Base-by-base conservation (phyloP, 1,140 invertebrate species). In the Phocides pigmalion region DNA sequence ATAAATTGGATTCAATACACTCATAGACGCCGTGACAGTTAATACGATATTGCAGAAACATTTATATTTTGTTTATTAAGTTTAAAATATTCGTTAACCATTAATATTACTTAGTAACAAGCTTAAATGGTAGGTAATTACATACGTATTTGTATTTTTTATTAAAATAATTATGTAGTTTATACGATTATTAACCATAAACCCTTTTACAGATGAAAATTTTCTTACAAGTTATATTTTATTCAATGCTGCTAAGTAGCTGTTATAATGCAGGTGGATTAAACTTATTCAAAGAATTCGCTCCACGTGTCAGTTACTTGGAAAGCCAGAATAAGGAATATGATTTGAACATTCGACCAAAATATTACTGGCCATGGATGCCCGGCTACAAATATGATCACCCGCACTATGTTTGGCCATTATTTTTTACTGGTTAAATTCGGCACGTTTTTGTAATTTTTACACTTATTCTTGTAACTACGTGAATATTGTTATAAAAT, bases 351-450 rank as follows among this genome's bases (percentile, higher is more conserved):
- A 56, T 22, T n/a, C 15, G 14, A 8, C 25, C 46, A 4, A 70
- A 65, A 58, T 59, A 66, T 47, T 70, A 75, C 44, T 87, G 84
- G 84, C 82, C 82, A 0, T 85, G 76, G 72, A 5, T 69, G 35
- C 72, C 84, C 8, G 84, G 72, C 0, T 82, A 83, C 39, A 53
- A 61, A 19, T 59, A 62, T 2, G 66, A 81, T 28, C 25, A 67
- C 19, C 61, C 67, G 4, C 68, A 72, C 8, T 64, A 79, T 32
- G 37, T 72, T 1, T 69, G 65, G 68, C 79, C 83, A 4, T 35
- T 82, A n/a, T 78, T 56, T 62, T 77, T 83, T 32, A 69, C 56
- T 51, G 71, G 71, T 22, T 72, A 68, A 39, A 42, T 35, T 28
- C 20, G 2, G 20, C 5, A 5, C 5, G 5, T 5, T 22, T 22